phyloP scores from a whole-genome alignment of 2,888 invertebrate species.

The Atrina japonica region DNA sequence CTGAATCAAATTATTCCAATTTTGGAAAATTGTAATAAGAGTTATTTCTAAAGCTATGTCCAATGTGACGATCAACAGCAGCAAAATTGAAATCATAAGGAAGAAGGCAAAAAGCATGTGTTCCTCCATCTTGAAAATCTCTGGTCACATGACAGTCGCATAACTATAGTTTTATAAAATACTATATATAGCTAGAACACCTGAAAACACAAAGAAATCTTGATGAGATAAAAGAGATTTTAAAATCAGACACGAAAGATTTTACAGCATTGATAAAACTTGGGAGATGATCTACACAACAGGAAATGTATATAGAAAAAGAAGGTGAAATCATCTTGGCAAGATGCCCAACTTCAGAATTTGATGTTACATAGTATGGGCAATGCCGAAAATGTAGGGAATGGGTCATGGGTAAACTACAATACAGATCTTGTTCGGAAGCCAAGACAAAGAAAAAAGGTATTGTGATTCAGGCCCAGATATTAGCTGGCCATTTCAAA shows the following conservation, averaged over 20 bases:
- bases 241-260: slow-evolving; percentile 26
- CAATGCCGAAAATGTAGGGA: slow-evolving; percentile 47
- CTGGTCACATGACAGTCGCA: no score
- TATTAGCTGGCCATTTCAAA: slow-evolving; percentile 40
- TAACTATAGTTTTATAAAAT: no score
- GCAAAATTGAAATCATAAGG: no score
- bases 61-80: no score
- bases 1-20: no score
- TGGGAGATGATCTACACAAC: slow-evolving; percentile 48
- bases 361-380: slow-evolving; percentile 43
- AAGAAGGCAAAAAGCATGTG: no score
- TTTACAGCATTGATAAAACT: slow-evolving; percentile 40
- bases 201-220: slow-evolving; percentile 38
- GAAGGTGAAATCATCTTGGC: slow-evolving; percentile 42
- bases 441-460: slow-evolving; percentile 25
- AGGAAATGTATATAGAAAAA: slow-evolving; percentile 26
- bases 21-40: no score
- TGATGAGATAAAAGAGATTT: slow-evolving; percentile 35
- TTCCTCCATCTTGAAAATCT: no score
- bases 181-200: no score
- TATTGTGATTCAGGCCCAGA: slow-evolving; percentile 39
- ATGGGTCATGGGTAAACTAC: slow-evolving; percentile 37
- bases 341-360: slow-evolving; percentile 37
- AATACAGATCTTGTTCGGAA: slow-evolving; percentile 34
- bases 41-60: no score